A percentile compares a stretch with the other conserved stretches of the same genome.
These are phyloP conservation scores for Enteromius fasciolatus DNA, from an alignment of 2,797 vertebrate species.

Conservation along the genomic window DNA sequence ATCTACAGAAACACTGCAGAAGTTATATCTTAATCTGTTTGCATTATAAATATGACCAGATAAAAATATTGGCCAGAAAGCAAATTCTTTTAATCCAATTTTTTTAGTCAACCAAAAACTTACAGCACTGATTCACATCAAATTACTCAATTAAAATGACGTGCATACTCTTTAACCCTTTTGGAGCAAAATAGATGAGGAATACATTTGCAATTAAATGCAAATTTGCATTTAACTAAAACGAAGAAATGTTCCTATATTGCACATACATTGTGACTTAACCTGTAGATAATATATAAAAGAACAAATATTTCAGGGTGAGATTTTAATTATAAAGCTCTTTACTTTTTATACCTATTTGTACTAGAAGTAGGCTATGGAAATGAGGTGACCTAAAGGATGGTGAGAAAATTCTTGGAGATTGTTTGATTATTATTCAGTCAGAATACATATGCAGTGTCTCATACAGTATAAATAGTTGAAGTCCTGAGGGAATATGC, in stretches of 20 bases:
- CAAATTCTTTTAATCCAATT: neutral
- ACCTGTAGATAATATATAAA: conserved; percentile 2
- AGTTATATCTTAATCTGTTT: neutral
- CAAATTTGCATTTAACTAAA: neutral
- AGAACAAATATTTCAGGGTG: neutral
- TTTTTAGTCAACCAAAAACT: neutral
- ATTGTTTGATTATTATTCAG: conserved; percentile 19
- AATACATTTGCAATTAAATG: neutral
- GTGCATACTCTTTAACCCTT: neutral
- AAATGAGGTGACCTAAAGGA: conserved; percentile 15
- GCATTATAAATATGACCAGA: neutral
- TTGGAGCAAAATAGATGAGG: neutral
- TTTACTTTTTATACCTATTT: conserved; percentile 4
- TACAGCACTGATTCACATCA: neutral
- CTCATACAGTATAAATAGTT: conserved; percentile 12
- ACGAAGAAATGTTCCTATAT: neutral
- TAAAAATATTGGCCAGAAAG: too few species aligned
- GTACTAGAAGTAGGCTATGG: conserved; percentile 10
- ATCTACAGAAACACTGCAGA: neutral
- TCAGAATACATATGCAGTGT: conserved; percentile 1
- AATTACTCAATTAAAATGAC: neutral
- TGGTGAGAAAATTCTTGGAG: neutral
- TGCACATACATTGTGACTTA: neutral
- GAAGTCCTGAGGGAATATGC: conserved; percentile 21
- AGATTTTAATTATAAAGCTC: conserved; percentile 22